phyloP scores from a whole-genome alignment of 1,140 invertebrate genomes.

The Parapsyche elsis region DNA sequence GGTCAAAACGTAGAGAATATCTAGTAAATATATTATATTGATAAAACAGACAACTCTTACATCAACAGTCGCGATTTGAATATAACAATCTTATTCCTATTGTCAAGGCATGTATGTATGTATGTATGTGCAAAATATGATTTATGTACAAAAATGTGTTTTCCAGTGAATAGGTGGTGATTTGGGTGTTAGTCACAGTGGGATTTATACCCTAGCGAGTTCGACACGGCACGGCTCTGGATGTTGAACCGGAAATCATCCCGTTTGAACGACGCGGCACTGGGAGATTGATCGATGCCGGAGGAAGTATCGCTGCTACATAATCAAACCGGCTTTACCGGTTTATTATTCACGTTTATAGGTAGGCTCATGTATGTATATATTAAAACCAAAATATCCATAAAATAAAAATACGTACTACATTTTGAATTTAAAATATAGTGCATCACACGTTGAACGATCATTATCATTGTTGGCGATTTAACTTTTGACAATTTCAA shows the following conservation, averaged over 20 bases:
- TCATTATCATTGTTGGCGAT: neutral
- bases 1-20: no score
- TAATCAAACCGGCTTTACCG: slow-evolving; percentile 36
- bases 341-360: neutral
- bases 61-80: no score
- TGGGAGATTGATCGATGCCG: slow-evolving; percentile 37
- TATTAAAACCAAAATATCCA: no score
- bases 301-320: slow-evolving; percentile 9
- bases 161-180: slow-evolving; percentile 10
- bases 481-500: no score
- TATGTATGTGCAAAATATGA: neutral
- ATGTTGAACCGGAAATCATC: slow-evolving; percentile 24
- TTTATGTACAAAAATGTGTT: slow-evolving; percentile 5
- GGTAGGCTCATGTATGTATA: neutral
- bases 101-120: no score
- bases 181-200: slow-evolving; percentile 1
- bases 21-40: no score
- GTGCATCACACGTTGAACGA: neutral
- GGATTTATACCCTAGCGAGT: slow-evolving; percentile 27
- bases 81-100: no score
- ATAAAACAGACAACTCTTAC: no score
- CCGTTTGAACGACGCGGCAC: slow-evolving; percentile 15
- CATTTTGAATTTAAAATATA: neutral
- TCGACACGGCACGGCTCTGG: neutral
- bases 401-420: no score